A percentile compares a stretch with the other conserved stretches of the same genome.
Evolutionary conservation across 2,797 vertebrate species (phyloP).

Genomic region (Buphagus erythrorhynchus): DNA sequence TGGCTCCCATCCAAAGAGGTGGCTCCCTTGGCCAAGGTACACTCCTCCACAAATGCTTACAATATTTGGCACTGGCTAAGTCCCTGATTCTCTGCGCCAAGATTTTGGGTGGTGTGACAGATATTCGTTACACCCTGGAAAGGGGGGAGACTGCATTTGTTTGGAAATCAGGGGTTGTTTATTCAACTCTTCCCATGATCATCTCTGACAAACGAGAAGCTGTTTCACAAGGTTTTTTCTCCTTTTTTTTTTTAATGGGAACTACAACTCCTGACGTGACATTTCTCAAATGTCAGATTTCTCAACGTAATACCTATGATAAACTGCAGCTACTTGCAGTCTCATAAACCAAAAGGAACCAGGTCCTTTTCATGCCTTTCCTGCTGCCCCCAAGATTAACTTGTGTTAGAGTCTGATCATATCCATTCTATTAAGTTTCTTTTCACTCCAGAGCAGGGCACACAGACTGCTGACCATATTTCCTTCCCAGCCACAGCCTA

Average conservation of each 20-base stretch:
- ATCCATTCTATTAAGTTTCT: background rate
- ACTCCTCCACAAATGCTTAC: slow-evolving; percentile 63
- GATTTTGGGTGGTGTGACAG: background rate
- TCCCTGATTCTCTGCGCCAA: background rate
- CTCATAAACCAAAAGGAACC: background rate
- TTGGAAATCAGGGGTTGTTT: slow-evolving; percentile 13
- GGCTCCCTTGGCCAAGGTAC: background rate
- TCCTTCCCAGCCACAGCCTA: background rate
- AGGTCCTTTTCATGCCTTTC: background rate
- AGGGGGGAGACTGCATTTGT: background rate
- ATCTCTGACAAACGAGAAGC: background rate
- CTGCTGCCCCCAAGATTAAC: background rate
- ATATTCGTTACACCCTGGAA: slow-evolving; percentile 26
- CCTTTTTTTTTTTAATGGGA: background rate
- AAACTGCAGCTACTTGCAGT: background rate
- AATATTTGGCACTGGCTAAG: slow-evolving; percentile 53
- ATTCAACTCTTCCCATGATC: background rate
- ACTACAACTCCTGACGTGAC: background rate
- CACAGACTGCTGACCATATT: fast-evolving
- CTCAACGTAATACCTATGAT: background rate
- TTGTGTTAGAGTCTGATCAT: background rate
- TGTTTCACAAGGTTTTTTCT: background rate
- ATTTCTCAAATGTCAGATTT: background rate
- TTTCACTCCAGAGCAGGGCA: background rate
- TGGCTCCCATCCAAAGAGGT: background rate